These are phyloP conservation scores for Labia minor DNA, from an alignment of 2,888 invertebrate species.

Conservation along the genomic window DNA sequence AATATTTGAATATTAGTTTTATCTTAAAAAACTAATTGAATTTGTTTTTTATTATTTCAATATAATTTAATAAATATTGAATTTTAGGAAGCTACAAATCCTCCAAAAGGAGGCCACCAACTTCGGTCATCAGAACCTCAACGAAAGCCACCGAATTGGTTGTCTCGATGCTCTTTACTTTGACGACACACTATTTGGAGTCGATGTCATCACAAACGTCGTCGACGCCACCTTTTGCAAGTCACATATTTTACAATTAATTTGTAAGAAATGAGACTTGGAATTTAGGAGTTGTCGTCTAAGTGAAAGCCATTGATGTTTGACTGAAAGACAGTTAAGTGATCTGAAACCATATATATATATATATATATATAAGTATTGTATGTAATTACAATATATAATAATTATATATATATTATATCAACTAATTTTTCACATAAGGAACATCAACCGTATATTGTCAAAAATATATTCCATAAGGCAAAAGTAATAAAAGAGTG, in stretches of 20 bases:
- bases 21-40: no score
- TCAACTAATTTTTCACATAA: neutral
- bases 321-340: neutral
- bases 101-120: conserved; percentile 72
- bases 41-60: no score
- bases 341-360: neutral
- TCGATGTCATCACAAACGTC: neutral
- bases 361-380: neutral
- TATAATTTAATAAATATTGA: neutral
- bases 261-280: neutral
- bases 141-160: conserved; percentile 73
- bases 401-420: neutral
- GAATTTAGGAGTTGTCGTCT: neutral
- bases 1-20: no score
- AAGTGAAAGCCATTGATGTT: conserved; percentile 2
- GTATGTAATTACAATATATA: neutral
- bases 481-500: neutral
- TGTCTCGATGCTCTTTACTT: conserved; percentile 77
- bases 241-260: no score
- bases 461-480: neutral
- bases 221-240: neutral
- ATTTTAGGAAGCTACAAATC: conserved; percentile 78
- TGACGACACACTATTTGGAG: conserved; percentile 44
- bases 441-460: neutral
- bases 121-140: conserved; percentile 63